Base-by-base conservation (phyloP, 1,140 invertebrate genomes). In the Dendrolimus kikuchii region DNA sequence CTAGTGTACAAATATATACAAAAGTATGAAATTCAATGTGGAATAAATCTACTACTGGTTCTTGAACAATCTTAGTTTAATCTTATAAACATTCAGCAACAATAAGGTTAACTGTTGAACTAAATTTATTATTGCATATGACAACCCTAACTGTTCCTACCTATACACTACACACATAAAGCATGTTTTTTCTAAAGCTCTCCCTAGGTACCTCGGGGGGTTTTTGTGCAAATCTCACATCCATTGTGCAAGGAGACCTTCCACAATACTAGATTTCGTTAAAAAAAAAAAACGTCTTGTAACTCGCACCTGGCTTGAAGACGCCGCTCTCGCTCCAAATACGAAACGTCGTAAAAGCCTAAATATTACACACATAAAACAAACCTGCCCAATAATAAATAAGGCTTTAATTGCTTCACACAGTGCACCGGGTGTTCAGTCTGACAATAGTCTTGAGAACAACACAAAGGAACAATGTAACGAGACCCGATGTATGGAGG, bases 211-310 rank as follows among this genome's bases (percentile, higher is more conserved):
- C 73, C 66, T 66, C 64, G 60, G 73, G 63, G 69, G 57, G 74
- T 81, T 86, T 81, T 82, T 84, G 77, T 81, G 82, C 77, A 77
- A 82, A 83, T 76, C 80, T 81, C 74, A 64, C 70, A 71, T 61
- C 64, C 58, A 81, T 86, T 86, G 80, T 84, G 71, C 73, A 71
- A 79, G 54, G 77, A 77, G 79, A 74, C 69, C 73, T 60, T 75
- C 73, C 64, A 81, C 77, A 84, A 82, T 72, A 68, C 68, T 66
- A 64, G 41, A 58, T 62, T 62, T 62, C 48, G 58, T 46, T 49
- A 62, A 74, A 74, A 69, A 65, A 69, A 65, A 68, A 50, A 58
- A 60, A 60, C 60, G 57, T 64, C 23, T 63, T 46, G 7, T 10
- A 40, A 38, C 58, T 69, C 71, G 68, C 81, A 86, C 80, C 82